Conservation (phyloP, 1,140 invertebrate genomes). For the Dendrolimus kikuchii region DNA sequence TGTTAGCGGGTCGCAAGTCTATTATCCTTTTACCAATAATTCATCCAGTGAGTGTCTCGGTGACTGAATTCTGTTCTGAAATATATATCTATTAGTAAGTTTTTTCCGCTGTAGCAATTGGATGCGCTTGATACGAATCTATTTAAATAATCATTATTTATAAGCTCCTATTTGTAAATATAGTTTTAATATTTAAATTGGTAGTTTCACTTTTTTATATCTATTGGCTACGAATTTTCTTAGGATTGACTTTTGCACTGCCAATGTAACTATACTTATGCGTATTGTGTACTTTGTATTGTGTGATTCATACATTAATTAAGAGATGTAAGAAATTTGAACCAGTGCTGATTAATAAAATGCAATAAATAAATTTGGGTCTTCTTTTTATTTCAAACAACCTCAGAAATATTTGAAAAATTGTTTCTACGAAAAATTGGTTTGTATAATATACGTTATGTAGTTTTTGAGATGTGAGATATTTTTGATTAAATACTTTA, state of each 20-base stretch:
- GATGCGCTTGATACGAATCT: constrained; percentile 43
- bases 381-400: constrained; percentile 19
- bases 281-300: constrained; percentile 6
- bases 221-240: constrained; percentile 24
- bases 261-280: constrained; percentile 9
- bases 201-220: constrained; percentile 43
- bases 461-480: too few relatives aligned
- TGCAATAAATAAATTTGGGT: constrained; percentile 31
- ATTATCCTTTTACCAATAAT: too few relatives aligned
- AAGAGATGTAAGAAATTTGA: constrained; percentile 23
- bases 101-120: constrained; percentile 31
- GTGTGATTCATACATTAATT: constrained; percentile 21
- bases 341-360: constrained; percentile 56
- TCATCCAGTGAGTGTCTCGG: too few relatives aligned
- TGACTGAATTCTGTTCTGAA: too few relatives aligned
- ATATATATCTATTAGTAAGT: constrained; percentile 18
- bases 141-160: constrained; percentile 49
- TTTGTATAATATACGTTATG: too few relatives aligned
- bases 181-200: constrained; percentile 64
- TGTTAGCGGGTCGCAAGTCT: too few relatives aligned
- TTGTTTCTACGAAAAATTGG: too few relatives aligned
- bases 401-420: too few relatives aligned
- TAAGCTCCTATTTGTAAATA: constrained; percentile 57
- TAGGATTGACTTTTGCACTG: constrained; percentile 29
- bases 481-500: too few relatives aligned